Evolutionary conservation across 2,888 invertebrate genomes (phyloP).

Genomic region (Platycheirus rosarum): DNA sequence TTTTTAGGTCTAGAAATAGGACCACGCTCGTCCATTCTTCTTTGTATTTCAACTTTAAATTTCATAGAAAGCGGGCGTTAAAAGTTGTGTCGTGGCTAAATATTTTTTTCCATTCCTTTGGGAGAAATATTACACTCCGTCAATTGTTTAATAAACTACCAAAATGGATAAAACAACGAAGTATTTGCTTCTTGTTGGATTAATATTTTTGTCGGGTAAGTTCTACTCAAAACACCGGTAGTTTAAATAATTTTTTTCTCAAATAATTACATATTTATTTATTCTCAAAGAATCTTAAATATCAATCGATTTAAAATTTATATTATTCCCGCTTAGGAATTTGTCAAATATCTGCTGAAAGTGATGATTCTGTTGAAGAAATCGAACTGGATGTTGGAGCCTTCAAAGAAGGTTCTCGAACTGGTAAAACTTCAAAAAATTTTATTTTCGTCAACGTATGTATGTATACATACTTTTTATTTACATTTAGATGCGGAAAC

Average conservation of each 20-base stretch:
- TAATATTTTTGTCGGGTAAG: slow-evolving; percentile 80
- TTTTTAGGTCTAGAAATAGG: slow-evolving; percentile 27
- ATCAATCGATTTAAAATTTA: background rate
- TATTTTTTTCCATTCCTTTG: slow-evolving; percentile 12
- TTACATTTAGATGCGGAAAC: slow-evolving; percentile 90
- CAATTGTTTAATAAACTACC: slow-evolving; percentile 16
- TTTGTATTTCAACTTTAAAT: slow-evolving; percentile 61
- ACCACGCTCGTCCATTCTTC: slow-evolving; percentile 22
- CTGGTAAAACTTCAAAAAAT: slow-evolving; percentile 86
- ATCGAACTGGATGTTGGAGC: slow-evolving; percentile 92
- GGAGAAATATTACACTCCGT: slow-evolving; percentile 17
- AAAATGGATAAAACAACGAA: slow-evolving; percentile 77
- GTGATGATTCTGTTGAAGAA: slow-evolving; percentile 83
- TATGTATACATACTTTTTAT: no score
- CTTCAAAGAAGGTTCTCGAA: slow-evolving; percentile 93
- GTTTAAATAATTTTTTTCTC: slow-evolving; percentile 73
- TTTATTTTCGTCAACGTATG: slow-evolving; percentile 4
- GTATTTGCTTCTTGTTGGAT: slow-evolving; percentile 78
- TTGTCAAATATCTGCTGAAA: slow-evolving; percentile 78
- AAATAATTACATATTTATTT: no score
- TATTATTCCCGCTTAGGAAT: slow-evolving; percentile 76
- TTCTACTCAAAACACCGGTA: slow-evolving; percentile 44
- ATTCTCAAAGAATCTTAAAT: background rate
- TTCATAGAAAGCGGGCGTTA: slow-evolving; percentile 38
- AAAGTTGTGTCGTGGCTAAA: slow-evolving; percentile 61